phyloP scores from a whole-genome alignment of 2,113 vertebrate genomes.

The Arvicanthis niloticus region DNA sequence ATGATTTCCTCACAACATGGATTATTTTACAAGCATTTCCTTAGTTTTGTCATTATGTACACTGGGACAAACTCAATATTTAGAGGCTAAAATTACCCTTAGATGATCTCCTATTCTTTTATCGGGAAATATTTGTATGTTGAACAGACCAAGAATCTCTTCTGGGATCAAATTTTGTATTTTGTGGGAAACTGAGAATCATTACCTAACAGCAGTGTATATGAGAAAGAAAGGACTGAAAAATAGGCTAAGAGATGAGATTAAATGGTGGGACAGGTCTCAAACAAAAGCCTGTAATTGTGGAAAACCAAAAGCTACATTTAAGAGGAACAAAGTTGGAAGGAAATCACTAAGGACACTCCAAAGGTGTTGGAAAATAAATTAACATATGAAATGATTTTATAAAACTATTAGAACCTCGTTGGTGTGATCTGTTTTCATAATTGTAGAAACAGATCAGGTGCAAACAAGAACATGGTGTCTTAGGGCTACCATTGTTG shows the following conservation, averaged over 20 bases:
- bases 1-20: neutral
- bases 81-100: neutral
- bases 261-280: neutral
- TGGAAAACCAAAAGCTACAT: neutral
- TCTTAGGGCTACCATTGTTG: neutral
- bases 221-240: neutral
- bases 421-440: neutral
- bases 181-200: constrained; percentile 15
- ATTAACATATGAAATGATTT: neutral
- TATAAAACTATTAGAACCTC: neutral
- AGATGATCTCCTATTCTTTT: neutral
- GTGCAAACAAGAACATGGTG: neutral
- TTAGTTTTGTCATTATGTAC: neutral
- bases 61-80: neutral
- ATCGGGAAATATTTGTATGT: neutral
- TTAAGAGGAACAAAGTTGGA: neutral
- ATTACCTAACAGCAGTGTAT: neutral
- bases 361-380: neutral
- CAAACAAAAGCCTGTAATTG: neutral
- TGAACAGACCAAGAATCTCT: neutral
- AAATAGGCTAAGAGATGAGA: neutral
- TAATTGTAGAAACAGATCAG: neutral
- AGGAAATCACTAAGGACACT: neutral
- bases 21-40: neutral
- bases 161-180: neutral